A percentile compares a stretch with the other conserved stretches of the same genome.
phyloP scores from a whole-genome alignment of 2,113 vertebrate species.

The Turdus rufiventris region DNA sequence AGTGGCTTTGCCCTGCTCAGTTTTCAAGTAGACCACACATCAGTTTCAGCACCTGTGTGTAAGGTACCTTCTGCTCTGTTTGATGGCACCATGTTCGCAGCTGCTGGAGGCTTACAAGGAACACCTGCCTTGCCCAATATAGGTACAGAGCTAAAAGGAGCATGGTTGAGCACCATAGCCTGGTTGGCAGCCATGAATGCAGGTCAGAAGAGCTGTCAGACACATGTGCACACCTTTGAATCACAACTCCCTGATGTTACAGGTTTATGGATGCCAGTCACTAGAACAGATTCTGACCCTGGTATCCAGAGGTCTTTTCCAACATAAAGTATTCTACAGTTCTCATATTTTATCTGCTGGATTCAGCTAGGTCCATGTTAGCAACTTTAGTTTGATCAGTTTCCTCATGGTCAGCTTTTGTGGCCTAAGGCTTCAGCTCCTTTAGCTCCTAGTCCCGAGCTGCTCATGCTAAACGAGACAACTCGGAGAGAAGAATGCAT shows the following conservation, averaged over 20 bases:
- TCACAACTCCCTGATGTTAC: neutral
- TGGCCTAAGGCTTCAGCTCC: neutral
- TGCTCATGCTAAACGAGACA: neutral
- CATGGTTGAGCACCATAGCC: neutral
- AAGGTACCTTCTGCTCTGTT: neutral
- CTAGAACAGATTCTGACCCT: accelerated
- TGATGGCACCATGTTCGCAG: neutral
- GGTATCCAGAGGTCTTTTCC: neutral
- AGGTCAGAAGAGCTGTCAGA: neutral
- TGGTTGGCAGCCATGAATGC: neutral
- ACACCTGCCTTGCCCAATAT: neutral
- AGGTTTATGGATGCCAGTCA: neutral
- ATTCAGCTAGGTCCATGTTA: neutral
- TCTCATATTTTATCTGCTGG: neutral
- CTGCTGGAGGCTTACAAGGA: neutral
- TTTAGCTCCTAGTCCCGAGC: neutral
- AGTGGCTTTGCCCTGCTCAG: neutral
- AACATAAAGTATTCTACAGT: neutral
- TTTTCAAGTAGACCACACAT: neutral
- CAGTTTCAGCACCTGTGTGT: neutral
- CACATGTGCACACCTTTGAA: neutral
- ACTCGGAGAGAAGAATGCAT: accelerated
- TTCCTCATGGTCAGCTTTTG: neutral
- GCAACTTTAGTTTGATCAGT: neutral
- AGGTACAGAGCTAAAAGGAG: neutral